Conservation (phyloP, 37 sponge, comb jelly and placozoan species). For the Theonella swinhoei region DNA sequence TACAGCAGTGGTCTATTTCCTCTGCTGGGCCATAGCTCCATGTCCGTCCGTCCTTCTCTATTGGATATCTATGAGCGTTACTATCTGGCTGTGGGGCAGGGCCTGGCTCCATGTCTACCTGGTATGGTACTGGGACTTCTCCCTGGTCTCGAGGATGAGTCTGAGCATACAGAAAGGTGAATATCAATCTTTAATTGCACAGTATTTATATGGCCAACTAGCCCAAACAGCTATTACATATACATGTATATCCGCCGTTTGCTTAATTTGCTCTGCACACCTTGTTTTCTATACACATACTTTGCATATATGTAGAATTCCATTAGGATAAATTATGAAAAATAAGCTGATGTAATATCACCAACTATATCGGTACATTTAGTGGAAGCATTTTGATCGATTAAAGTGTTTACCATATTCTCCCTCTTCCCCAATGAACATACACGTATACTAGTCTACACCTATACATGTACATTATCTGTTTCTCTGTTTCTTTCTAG, state of each 20-base stretch:
- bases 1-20: conserved; percentile 87
- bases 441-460: too few relatives aligned
- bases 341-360: too few relatives aligned
- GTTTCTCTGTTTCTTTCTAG: too few relatives aligned
- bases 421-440: too few relatives aligned
- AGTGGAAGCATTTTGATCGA: too few relatives aligned
- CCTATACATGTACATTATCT: too few relatives aligned
- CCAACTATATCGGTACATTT: too few relatives aligned
- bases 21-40: conserved; percentile 75
- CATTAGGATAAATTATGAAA: too few relatives aligned
- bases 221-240: neutral
- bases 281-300: neutral
- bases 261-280: neutral
- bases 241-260: neutral
- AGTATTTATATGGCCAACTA: neutral
- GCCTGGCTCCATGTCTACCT: conserved; percentile 70
- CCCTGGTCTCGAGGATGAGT: conserved; percentile 90
- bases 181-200: too few relatives aligned
- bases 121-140: conserved; percentile 84
- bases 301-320: neutral
- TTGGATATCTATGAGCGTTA: conserved; percentile 84
- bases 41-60: conserved; percentile 75
- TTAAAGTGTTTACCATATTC: too few relatives aligned
- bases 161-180: conserved; percentile 70
- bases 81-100: conserved; percentile 70